Evolutionary conservation across 2,113 vertebrate species (phyloP).

Genomic region (Plectropomus leopardus): DNA sequence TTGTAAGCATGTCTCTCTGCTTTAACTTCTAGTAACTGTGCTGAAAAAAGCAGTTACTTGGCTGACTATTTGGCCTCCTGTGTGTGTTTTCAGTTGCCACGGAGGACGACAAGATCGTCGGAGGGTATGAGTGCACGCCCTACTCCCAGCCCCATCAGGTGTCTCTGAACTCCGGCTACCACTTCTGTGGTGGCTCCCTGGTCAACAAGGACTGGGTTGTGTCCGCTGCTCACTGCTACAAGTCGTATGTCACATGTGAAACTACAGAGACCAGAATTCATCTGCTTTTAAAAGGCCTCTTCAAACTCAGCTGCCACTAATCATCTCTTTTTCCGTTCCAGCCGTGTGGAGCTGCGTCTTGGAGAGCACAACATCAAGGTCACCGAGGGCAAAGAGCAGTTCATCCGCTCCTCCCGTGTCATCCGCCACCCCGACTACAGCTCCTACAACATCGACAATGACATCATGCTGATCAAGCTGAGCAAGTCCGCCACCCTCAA

Average conservation of each 20-base stretch:
- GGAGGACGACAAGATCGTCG: slow-evolving; percentile 83
- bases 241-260: slow-evolving; percentile 58
- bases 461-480: slow-evolving; percentile 91
- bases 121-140: slow-evolving; percentile 79
- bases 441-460: slow-evolving; percentile 81
- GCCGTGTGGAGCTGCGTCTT: slow-evolving; percentile 77
- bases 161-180: slow-evolving; percentile 80
- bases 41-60: background rate
- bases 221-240: slow-evolving; percentile 83
- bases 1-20: slow-evolving; percentile 67
- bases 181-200: slow-evolving; percentile 83
- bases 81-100: slow-evolving; percentile 70
- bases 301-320: background rate
- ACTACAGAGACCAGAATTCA: background rate
- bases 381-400: slow-evolving; percentile 76
- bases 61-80: background rate
- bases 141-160: slow-evolving; percentile 77
- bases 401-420: slow-evolving; percentile 61
- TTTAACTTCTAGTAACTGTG: background rate
- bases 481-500: slow-evolving; percentile 66
- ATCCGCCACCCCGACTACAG: slow-evolving; percentile 80
- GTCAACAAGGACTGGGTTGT: slow-evolving; percentile 74
- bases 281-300: background rate
- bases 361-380: slow-evolving; percentile 82
- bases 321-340: slow-evolving; percentile 13